phyloP scores from a whole-genome alignment of 2,113 vertebrate genomes.

The Bubo scandiacus region DNA sequence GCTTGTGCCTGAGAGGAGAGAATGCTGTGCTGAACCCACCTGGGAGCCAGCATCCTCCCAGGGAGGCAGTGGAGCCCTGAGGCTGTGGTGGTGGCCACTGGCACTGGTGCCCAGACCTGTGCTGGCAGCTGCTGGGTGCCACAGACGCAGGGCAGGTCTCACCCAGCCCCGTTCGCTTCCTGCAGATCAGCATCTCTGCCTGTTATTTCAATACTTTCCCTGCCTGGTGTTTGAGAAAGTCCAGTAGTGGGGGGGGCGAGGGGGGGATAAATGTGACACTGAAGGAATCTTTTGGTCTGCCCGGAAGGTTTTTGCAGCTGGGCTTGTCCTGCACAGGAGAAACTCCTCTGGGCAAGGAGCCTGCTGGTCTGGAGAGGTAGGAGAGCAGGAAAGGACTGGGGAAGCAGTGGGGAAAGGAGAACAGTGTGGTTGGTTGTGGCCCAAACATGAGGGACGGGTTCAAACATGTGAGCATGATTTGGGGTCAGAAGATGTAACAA shows the following conservation, averaged over 20 bases:
- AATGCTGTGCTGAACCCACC: neutral
- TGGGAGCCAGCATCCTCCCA: neutral
- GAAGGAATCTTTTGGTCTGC: neutral
- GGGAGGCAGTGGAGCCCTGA: neutral
- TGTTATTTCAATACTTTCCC: neutral
- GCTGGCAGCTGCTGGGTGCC: neutral
- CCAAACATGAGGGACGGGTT: neutral
- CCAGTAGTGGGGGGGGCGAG: too few species aligned
- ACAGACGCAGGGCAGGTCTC: neutral
- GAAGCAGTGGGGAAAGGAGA: neutral
- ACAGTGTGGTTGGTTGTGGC: neutral
- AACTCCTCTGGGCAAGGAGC: neutral
- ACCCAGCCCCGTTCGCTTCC: neutral
- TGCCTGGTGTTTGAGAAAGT: neutral
- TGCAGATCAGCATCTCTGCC: neutral
- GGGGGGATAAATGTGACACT: neutral
- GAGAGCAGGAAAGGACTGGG: neutral
- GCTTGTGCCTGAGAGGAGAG: neutral
- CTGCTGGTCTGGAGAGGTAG: neutral
- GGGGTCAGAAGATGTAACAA: neutral
- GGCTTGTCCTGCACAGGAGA: neutral
- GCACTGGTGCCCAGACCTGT: neutral
- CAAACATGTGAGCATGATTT: neutral
- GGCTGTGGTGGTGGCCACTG: neutral
- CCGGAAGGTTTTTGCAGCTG: neutral